Percentiles rank a stretch among this genome's conserved stretches.
phyloP scores from a whole-genome alignment of 2,113 vertebrate genomes.

The Grallaria varia region DNA sequence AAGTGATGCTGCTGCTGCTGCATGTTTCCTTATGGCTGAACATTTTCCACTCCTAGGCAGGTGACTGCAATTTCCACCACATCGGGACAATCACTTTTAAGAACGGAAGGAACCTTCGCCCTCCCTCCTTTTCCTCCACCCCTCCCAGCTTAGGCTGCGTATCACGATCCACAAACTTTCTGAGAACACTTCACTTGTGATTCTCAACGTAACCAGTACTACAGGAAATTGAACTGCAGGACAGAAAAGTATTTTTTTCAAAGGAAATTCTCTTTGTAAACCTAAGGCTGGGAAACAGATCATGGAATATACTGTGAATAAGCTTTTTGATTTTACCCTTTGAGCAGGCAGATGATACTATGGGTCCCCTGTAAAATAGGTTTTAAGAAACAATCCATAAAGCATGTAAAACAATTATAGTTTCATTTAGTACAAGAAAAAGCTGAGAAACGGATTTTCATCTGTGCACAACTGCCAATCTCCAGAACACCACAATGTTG shows the following conservation, averaged over 20 bases:
- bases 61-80: slow-evolving; percentile 67
- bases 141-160: slow-evolving; percentile 56
- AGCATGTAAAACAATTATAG: neutral
- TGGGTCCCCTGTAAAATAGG: neutral
- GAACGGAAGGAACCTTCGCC: slow-evolving; percentile 62
- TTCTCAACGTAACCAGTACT: slow-evolving; percentile 46
- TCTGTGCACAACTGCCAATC: neutral
- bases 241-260: slow-evolving; percentile 55
- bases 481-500: neutral
- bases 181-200: slow-evolving; percentile 46
- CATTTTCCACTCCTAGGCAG: slow-evolving; percentile 53
- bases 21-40: slow-evolving; percentile 33
- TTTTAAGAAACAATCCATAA: slow-evolving; percentile 44
- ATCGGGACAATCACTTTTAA: slow-evolving; percentile 56
- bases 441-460: neutral
- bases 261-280: slow-evolving; percentile 61
- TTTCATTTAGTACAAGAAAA: neutral
- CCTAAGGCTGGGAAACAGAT: slow-evolving; percentile 67
- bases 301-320: slow-evolving; percentile 64
- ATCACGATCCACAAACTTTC: slow-evolving; percentile 9
- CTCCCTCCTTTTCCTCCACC: slow-evolving; percentile 53
- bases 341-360: slow-evolving; percentile 30
- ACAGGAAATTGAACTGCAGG: slow-evolving; percentile 75
- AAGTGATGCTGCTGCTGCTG: slow-evolving; percentile 37
- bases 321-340: slow-evolving; percentile 54